Evolutionary conservation across 2,113 vertebrate species (phyloP).

Genomic region (Todiramphus chloris): DNA sequence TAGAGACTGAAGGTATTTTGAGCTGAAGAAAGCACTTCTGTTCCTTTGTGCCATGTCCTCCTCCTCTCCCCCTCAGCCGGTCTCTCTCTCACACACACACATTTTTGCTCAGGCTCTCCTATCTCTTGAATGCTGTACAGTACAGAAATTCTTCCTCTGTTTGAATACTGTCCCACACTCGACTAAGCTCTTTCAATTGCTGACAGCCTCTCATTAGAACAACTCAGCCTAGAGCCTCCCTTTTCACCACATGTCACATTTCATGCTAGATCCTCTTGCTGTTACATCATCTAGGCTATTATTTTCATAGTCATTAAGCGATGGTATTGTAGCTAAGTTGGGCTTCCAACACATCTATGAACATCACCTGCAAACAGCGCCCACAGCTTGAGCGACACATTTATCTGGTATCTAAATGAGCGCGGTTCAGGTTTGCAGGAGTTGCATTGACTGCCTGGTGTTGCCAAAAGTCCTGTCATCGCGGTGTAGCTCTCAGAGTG

Average conservation of each 20-base stretch:
- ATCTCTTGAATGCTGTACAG: neutral
- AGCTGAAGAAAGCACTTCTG: constrained; percentile 23
- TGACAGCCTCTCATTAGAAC: constrained; percentile 31
- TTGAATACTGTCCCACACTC: constrained; percentile 4
- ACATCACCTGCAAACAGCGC: neutral
- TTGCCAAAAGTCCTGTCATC: neutral
- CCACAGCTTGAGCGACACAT: neutral
- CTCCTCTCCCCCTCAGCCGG: rapidly evolving
- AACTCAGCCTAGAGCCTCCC: neutral
- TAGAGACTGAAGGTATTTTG: neutral
- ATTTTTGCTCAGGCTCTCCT: neutral
- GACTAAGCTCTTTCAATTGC: neutral
- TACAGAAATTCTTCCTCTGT: neutral
- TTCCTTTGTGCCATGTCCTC: neutral
- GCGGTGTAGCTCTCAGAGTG: rapidly evolving
- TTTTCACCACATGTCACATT: neutral
- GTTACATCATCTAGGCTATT: neutral
- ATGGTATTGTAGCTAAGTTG: neutral
- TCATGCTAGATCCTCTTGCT: neutral
- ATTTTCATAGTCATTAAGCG: neutral
- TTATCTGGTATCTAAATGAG: neutral
- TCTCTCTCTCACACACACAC: neutral
- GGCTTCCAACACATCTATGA: neutral
- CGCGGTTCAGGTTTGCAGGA: neutral
- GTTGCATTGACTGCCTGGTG: neutral